These are phyloP conservation scores for Melanophora roralis DNA, from an alignment of 2,888 invertebrate genomes.

Conservation along the genomic window DNA sequence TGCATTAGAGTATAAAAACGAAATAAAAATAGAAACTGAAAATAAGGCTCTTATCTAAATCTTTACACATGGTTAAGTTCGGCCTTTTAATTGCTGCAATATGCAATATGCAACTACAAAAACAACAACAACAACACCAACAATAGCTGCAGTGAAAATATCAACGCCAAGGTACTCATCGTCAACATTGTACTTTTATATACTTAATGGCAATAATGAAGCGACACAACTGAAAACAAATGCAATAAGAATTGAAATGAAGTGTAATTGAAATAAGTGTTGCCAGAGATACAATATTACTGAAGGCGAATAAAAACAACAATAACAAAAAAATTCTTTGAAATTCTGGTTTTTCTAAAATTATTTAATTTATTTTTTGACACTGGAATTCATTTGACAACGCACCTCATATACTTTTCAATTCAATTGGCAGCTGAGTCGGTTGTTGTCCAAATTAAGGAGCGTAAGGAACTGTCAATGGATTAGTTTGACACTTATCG, in stretches of 20 bases:
- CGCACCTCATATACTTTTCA: no score
- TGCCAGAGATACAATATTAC: no score
- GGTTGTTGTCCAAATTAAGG: no score
- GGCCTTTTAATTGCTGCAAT: conserved; percentile 74
- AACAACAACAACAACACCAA: conserved; percentile 16
- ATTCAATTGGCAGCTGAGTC: no score
- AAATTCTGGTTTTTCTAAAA: no score
- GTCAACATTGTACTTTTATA: conserved; percentile 25
- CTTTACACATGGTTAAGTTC: conserved; percentile 77
- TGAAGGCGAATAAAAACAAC: no score
- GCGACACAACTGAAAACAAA: conserved; percentile 38
- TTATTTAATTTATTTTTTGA: no score
- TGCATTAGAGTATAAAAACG: conserved; percentile 25
- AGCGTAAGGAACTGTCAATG: no score
- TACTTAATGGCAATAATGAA: conserved; percentile 29
- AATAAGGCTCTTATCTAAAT: conserved; percentile 75
- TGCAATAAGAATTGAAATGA: conserved; percentile 19
- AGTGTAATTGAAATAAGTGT: conserved; percentile 37
- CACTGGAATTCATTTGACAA: no score
- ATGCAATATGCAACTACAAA: conserved; percentile 24
- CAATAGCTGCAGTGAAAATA: no score
- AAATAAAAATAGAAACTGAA: conserved; percentile 29
- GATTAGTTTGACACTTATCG: no score
- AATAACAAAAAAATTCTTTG: no score
- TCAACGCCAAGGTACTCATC: conserved; percentile 51